Evolutionary conservation across 2,888 invertebrate genomes (phyloP).

Genomic region (Corbicula japonica): DNA sequence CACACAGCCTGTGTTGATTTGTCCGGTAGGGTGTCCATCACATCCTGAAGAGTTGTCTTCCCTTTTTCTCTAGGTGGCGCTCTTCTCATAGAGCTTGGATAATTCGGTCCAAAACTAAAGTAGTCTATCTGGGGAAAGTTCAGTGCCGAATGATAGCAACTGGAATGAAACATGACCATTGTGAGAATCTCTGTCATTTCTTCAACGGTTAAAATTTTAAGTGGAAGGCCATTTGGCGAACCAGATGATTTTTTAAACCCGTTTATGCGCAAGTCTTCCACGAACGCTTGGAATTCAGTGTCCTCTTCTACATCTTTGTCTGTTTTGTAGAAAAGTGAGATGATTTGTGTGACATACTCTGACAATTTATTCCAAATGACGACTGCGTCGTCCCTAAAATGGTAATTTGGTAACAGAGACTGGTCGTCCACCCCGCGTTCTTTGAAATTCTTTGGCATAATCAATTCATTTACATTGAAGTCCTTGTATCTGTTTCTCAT

Average conservation of each 20-base stretch:
- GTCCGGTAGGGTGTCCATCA: slow-evolving; percentile 57
- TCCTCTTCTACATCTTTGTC: slow-evolving; percentile 51
- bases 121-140: slow-evolving; percentile 66
- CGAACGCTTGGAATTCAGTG: slow-evolving; percentile 51
- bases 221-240: slow-evolving; percentile 53
- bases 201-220: slow-evolving; percentile 34
- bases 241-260: slow-evolving; percentile 43
- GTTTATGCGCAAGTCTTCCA: slow-evolving; percentile 52
- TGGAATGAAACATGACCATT: slow-evolving; percentile 58
- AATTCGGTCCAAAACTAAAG: slow-evolving; percentile 62
- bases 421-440: slow-evolving; percentile 52
- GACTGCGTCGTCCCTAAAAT: slow-evolving; percentile 59
- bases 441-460: slow-evolving; percentile 47
- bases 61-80: slow-evolving; percentile 62
- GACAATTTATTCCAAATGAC: slow-evolving; percentile 51
- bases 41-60: slow-evolving; percentile 40
- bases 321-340: slow-evolving; percentile 48
- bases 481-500: slow-evolving; percentile 39
- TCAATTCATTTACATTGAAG: slow-evolving; percentile 49
- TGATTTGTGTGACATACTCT: slow-evolving; percentile 43
- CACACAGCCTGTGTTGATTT: slow-evolving; percentile 57
- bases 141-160: slow-evolving; percentile 58
- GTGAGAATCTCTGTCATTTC: slow-evolving; percentile 52
- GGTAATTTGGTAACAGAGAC: slow-evolving; percentile 54
- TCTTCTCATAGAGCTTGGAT: slow-evolving; percentile 54